Conservation (phyloP, 2,888 invertebrate genomes). For the Netelia virgata region DNA sequence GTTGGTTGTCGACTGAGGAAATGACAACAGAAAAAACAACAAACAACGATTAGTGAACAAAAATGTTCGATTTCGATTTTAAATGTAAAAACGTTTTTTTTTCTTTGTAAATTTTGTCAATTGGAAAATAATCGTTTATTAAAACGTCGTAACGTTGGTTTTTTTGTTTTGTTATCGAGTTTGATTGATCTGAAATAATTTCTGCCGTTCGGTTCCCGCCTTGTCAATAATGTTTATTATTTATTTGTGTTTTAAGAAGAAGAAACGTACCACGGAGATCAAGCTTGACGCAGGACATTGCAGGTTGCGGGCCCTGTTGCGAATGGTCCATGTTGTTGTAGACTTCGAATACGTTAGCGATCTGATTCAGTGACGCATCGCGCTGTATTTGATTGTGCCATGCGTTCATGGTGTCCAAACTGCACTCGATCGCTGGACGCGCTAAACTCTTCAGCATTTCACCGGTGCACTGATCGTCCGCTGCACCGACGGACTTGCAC, state of each 20-base stretch:
- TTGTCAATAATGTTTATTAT: background rate
- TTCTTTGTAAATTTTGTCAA: too few species aligned
- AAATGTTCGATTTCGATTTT: background rate
- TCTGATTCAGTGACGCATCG: conserved; percentile 58
- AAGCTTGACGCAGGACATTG: conserved; percentile 78
- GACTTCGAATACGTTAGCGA: conserved; percentile 74
- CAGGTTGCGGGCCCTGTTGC: conserved; percentile 21
- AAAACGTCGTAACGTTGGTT: too few species aligned
- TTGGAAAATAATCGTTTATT: too few species aligned
- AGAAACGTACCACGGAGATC: conserved; percentile 72
- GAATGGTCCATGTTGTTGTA: conserved; percentile 54
- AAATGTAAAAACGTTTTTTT: too few species aligned
- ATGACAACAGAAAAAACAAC: background rate
- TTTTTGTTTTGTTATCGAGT: too few species aligned
- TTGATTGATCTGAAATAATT: too few species aligned
- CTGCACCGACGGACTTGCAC: conserved; percentile 72
- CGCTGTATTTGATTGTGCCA: conserved; percentile 69
- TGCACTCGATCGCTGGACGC: conserved; percentile 73
- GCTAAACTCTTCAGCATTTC: conserved; percentile 65
- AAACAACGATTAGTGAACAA: conserved; percentile 9
- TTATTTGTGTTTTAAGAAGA: background rate
- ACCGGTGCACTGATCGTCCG: conserved; percentile 73
- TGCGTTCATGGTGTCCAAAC: conserved; percentile 63
- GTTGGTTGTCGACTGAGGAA: conserved; percentile 68
- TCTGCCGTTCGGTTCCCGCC: too few species aligned